Percentiles rank a stretch among this genome's conserved stretches.
Conservation (phyloP, 2,888 invertebrate genomes). For the Thecophora atra region DNA sequence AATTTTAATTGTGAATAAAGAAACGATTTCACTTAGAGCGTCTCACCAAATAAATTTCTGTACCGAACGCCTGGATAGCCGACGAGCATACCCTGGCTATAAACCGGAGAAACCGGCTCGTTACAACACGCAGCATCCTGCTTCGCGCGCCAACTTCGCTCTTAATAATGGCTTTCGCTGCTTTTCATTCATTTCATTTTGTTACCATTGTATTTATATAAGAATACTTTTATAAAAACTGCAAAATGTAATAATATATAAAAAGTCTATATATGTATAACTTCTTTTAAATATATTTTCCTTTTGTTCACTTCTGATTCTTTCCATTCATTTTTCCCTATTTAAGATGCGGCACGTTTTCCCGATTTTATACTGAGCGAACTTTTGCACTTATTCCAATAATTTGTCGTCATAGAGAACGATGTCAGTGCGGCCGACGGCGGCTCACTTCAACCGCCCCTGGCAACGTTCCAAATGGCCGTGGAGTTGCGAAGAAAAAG, state of each 20-base stretch:
- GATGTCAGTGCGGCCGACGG: neutral
- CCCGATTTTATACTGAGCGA: slow-evolving; percentile 1
- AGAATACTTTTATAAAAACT: neutral
- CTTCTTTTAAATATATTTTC: too few species aligned
- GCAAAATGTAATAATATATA: slow-evolving; percentile 5
- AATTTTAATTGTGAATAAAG: too few species aligned
- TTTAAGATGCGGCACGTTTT: slow-evolving; percentile 22
- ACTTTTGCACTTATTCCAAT: slow-evolving; percentile 6
- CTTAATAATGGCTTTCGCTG: neutral
- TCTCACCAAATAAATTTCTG: too few species aligned
- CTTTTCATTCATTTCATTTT: neutral
- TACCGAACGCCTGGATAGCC: too few species aligned
- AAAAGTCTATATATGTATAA: neutral
- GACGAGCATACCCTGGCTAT: too few species aligned
- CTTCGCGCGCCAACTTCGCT: neutral
- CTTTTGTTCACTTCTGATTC: too few species aligned
- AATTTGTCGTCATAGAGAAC: neutral
- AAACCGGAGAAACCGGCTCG: too few species aligned
- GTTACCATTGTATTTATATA: neutral
- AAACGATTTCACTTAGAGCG: too few species aligned
- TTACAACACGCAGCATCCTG: too few species aligned
- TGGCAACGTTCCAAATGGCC: slow-evolving; percentile 23
- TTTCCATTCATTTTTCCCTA: neutral
- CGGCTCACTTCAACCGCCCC: neutral
- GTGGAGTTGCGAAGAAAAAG: slow-evolving; percentile 16